A percentile compares a stretch with the other conserved stretches of the same genome.
Evolutionary conservation across 2,113 vertebrate species (phyloP).

Genomic region (Bubalus kerabau): DNA sequence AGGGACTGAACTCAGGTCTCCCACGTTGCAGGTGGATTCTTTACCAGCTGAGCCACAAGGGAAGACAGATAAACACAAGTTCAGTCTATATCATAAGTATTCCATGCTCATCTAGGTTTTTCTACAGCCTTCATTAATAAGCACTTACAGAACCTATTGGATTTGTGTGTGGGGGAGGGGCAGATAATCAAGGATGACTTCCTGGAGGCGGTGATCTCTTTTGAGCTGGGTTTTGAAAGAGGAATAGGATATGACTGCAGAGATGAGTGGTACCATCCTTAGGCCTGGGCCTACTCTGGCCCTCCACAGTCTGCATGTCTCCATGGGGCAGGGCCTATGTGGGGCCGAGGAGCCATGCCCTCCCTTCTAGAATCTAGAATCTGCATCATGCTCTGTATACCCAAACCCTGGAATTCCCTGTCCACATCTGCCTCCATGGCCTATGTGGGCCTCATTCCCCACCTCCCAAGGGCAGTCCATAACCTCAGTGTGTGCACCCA

Average conservation of each 20-base stretch:
- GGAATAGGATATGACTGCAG: not conserved
- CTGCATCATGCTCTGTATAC: not conserved
- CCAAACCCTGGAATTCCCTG: not conserved
- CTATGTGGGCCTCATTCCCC: not conserved
- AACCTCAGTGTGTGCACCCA: not conserved
- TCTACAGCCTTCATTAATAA: not conserved
- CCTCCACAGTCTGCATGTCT: not conserved
- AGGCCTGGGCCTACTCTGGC: not conserved
- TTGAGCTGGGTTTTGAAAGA: slow-evolving; percentile 7
- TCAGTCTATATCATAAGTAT: not conserved
- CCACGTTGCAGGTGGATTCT: not conserved
- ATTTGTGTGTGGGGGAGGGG: not conserved
- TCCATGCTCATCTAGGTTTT: not conserved
- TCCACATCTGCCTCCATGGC: not conserved
- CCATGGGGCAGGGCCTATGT: not conserved
- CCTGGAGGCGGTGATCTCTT: not conserved
- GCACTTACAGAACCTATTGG: not conserved
- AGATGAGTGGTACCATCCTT: not conserved
- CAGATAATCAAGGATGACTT: not conserved
- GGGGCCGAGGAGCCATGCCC: not conserved
- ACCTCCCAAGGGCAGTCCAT: not conserved
- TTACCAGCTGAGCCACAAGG: not conserved
- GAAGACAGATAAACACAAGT: not conserved
- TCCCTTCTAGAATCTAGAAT: not conserved
- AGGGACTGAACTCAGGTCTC: not conserved